Evolutionary conservation across 2,113 vertebrate genomes (phyloP), one percentile per base, ranked within the genome.

Genomic region (Salvator merianae): DNA sequence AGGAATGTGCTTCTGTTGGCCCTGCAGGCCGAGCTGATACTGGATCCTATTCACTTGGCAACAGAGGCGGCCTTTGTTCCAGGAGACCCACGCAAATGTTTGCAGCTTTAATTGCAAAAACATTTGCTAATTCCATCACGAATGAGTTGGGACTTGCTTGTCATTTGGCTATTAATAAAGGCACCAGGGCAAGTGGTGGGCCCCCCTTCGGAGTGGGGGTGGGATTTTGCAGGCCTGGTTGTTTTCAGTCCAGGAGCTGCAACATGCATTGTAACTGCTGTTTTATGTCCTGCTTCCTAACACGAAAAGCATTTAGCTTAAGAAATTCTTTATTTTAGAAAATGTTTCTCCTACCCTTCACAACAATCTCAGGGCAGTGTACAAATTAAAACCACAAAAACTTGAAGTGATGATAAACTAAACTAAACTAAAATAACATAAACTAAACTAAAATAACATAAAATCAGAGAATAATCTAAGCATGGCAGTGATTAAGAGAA

Each of bases 31-130:
- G 88, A 87, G 86, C 1, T 82, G 93, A 96, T 95, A 95, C 90
- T 94, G 40, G 90, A 90, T 88, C 87, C 93, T 94, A 95, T 96
- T 96, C 93, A 95, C 24, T 90, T 85, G 30, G 89, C 75, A 75
- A 90, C 95, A 96, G 95, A 96, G 93, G 90, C 90, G 79, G 24
- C 91, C 90, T 95, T 96, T 96, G 96, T 96, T 95, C 86, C 5
- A 72, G 86, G 91, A 91, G 82, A 83, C 93, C 94, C 87, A 43
- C 91, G 43, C 88, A 91, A 94, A 93, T 91, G 92, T 95, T 93
- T 89, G 91, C 95, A 90, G 92, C 91, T 96, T 96, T 96, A 91
- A 93, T 92, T 91, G 90, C 93, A 88, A 94, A 94, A 93, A 92
- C 92, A 94, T 94, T 96, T 95, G 93, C 84, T 90, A 90, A 84